Conservation (phyloP, 2,113 vertebrate genomes). For the Bufo bufo region DNA sequence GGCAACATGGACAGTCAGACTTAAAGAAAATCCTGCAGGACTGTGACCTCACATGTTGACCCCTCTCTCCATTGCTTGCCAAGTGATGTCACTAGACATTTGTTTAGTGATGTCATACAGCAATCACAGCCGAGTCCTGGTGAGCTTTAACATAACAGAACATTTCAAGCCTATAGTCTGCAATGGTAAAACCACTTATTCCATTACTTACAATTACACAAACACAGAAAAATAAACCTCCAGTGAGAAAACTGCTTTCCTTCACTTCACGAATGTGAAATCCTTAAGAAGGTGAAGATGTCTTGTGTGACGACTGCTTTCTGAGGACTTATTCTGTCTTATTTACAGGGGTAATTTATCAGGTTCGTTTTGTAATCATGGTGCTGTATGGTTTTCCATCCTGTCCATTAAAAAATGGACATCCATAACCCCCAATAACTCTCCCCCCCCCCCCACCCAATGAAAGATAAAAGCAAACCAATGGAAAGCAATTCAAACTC, state of each 20-base stretch:
- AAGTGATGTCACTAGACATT: constrained; percentile 69
- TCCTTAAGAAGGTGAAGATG: not conserved
- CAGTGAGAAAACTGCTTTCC: constrained; percentile 11
- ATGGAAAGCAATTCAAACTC: too few relatives aligned
- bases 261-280: not conserved
- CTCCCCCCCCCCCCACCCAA: too few relatives aligned
- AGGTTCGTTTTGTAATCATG: too few relatives aligned
- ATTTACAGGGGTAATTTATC: too few relatives aligned
- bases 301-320: too few relatives aligned
- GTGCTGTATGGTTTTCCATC: too few relatives aligned
- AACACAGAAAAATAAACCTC: constrained; percentile 15
- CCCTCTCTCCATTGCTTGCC: constrained; percentile 72
- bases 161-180: constrained; percentile 5
- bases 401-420: too few relatives aligned
- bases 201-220: constrained; percentile 36
- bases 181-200: constrained; percentile 43
- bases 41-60: constrained; percentile 74
- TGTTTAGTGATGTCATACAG: constrained; percentile 53
- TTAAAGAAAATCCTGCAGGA: constrained; percentile 73
- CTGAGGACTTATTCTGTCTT: too few relatives aligned
- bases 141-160: constrained; percentile 43
- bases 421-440: too few relatives aligned
- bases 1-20: constrained; percentile 40
- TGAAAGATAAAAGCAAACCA: too few relatives aligned
- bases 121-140: constrained; percentile 40